Base-by-base conservation (phyloP, 1,140 invertebrate species). In the Macrosteles quadrilineatus region DNA sequence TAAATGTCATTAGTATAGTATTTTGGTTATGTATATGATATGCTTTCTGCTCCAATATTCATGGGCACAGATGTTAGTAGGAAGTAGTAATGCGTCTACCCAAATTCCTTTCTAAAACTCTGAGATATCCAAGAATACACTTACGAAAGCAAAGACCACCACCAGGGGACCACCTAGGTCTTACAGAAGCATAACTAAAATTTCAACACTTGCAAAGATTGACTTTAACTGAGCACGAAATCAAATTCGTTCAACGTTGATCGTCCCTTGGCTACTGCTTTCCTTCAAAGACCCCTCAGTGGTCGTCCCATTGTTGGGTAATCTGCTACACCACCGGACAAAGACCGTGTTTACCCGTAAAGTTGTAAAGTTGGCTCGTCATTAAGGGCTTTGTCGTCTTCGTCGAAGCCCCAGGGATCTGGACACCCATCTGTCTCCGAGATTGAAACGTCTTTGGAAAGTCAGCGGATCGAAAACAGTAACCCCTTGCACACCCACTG, bases 401-500 rank as follows among this genome's bases (percentile, higher is more conserved):
- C 47, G 47, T 50, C 21, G 47, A 50, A 50, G 47, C 47, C 47
- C 47, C 47, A 17, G 21, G 47, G 47, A 50, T 21, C 21, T 4
- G n/a, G 47, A 50, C 47, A 50, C 47, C 47, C 47, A 50, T 50
- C 47, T 50, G 47, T 50, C 47, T 50, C 47, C 47, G 47, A 19
- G 47, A 50, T 50, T 50, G 47, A 50, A 50, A 50, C 47, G 21
- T 50, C 47, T 50, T 50, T 50, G 47, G 47, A 50, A 50, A 50
- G 47, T 50, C 47, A 50, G 14, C 21, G 47, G 47, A 19, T 50
- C 47, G 47, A 50, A 21, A 50, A 50, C 14, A 36, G 4, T 36
- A 36, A 36, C 32, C 32, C 32, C 32, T 36, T 36, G 32, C 32
- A 36, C 32, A 36, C 32, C 32, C 32, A 14, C 32, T 14, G 14